These are phyloP conservation scores for Nesogale talazaci DNA, from an alignment of 2,113 vertebrate genomes.

Conservation along the genomic window DNA sequence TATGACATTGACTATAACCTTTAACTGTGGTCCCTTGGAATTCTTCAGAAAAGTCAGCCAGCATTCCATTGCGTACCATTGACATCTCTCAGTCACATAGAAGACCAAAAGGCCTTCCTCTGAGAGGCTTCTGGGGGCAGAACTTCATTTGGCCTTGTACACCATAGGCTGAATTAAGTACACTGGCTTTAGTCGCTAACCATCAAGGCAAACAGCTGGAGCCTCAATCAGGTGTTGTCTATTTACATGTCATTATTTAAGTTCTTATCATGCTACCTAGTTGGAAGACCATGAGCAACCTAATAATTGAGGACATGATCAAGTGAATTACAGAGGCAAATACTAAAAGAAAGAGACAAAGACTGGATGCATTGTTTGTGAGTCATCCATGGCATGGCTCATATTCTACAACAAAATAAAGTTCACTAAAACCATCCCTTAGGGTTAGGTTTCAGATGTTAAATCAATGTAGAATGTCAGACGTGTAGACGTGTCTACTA, in stretches of 20 bases:
- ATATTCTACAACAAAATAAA: constrained; percentile 53
- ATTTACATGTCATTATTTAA: neutral
- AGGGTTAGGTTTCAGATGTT: constrained; percentile 65
- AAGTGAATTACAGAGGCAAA: neutral
- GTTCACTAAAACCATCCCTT: constrained; percentile 55
- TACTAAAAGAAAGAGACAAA: constrained; percentile 7
- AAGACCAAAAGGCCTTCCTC: constrained; percentile 1
- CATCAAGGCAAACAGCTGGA: neutral
- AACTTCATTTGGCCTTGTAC: constrained; percentile 22
- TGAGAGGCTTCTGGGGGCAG: constrained; percentile 11
- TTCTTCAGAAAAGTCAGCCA: neutral
- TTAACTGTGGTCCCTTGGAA: constrained; percentile 6
- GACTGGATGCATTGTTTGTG: constrained; percentile 19
- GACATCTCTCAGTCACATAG: neutral
- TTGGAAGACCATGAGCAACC: neutral
- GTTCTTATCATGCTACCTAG: neutral
- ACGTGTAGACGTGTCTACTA: constrained; percentile 62
- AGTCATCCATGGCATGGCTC: constrained; percentile 66
- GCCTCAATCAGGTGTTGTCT: constrained; percentile 25
- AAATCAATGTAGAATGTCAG: constrained; percentile 67
- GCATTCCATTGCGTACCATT: neutral
- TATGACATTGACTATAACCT: neutral
- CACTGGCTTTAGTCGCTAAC: constrained; percentile 37
- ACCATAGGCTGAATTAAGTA: constrained; percentile 63
- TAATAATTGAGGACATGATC: constrained; percentile 2